These are phyloP conservation scores for Coreius guichenoti DNA, from an alignment of 2,797 vertebrate species.

Conservation along the genomic window DNA sequence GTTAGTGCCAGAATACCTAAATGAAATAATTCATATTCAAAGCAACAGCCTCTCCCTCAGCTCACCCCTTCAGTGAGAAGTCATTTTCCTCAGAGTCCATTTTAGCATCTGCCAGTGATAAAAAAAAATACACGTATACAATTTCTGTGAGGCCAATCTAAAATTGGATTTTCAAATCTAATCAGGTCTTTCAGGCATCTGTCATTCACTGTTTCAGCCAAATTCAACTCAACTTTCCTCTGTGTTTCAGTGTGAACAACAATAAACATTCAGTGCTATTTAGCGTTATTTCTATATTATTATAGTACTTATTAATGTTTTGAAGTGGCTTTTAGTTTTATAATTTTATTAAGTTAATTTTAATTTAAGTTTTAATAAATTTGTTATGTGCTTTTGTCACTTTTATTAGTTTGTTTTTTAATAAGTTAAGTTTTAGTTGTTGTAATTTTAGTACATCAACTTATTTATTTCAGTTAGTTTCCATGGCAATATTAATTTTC, in stretches of 20 bases:
- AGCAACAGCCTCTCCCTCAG: conserved; percentile 25
- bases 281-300: neutral
- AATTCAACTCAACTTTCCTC: conserved; percentile 20
- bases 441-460: neutral
- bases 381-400: neutral
- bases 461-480: neutral
- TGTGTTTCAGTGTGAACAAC: conserved; percentile 36
- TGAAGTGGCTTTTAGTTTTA: neutral
- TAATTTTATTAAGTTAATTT: neutral
- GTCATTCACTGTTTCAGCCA: conserved; percentile 47
- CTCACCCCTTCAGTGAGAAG: conserved; percentile 47
- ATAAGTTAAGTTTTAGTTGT: neutral
- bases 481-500: neutral
- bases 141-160: conserved; percentile 42
- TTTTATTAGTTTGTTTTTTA: neutral
- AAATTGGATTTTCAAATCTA: conserved; percentile 60
- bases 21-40: conserved; percentile 58
- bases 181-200: conserved; percentile 53
- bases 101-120: conserved; percentile 52
- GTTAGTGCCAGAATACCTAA: conserved; percentile 45
- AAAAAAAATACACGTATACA: conserved; percentile 37
- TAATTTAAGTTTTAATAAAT: neutral
- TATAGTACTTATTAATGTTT: neutral
- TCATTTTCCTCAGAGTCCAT: conserved; percentile 53
- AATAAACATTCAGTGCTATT: neutral